These are phyloP conservation scores for Okamejei kenojei DNA, from an alignment of 2,797 vertebrate genomes.

Conservation along the genomic window DNA sequence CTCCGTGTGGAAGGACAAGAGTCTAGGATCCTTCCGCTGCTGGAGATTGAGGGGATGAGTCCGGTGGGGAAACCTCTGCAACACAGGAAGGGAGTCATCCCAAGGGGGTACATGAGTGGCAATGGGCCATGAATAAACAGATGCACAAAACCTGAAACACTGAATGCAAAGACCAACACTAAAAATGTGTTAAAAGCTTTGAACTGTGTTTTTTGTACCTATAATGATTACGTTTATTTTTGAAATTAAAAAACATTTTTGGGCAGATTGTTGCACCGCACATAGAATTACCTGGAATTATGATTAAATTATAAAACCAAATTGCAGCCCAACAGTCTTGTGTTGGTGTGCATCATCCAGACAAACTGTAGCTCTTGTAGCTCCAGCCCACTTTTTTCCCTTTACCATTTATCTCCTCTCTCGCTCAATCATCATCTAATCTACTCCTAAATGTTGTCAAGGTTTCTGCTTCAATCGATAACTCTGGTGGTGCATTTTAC, in stretches of 20 bases:
- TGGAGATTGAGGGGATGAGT: too few species aligned
- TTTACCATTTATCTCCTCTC: not conserved
- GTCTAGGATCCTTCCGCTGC: too few species aligned
- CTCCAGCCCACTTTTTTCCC: not conserved
- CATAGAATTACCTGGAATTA: not conserved
- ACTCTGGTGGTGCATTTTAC: not conserved
- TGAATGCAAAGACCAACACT: too few species aligned
- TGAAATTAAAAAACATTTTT: not conserved
- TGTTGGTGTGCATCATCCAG: not conserved
- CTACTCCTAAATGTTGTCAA: not conserved
- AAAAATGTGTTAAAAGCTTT: too few species aligned
- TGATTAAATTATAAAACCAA: not conserved
- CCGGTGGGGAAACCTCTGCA: too few species aligned
- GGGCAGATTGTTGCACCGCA: not conserved
- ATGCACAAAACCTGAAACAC: too few species aligned
- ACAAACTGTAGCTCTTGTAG: not conserved
- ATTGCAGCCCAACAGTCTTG: not conserved
- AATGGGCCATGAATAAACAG: too few species aligned
- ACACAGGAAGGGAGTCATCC: too few species aligned
- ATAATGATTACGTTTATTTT: too few species aligned
- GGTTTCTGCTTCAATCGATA: not conserved
- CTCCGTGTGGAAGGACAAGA: too few species aligned
- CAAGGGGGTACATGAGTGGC: too few species aligned
- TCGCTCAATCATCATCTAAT: not conserved
- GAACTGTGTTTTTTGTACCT: too few species aligned